Base-by-base conservation (phyloP, 1,140 invertebrate genomes). In the Psilanteris sp. region DNA sequence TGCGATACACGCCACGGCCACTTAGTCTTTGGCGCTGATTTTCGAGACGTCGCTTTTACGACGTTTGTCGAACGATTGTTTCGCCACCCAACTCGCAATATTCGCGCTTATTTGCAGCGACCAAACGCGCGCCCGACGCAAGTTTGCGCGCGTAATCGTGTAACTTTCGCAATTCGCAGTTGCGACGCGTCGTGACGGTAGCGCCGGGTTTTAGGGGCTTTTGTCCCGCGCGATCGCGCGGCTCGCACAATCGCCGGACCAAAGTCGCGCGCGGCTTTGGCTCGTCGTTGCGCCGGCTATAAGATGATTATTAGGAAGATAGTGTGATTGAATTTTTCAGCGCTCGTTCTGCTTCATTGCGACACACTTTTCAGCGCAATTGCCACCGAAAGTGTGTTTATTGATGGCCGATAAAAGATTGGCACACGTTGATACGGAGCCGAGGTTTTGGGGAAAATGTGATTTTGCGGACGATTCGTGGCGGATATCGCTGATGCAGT, bases 1-100 rank as follows among this genome's bases (percentile, higher is more conserved):
- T 10, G 41, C 68, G 29, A 64, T 62, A 55, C 68, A 50, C 48
- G 41, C 67, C 67, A 62, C 46, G 37, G 57, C 48, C 57, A 72
- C 68, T 72, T 64, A 48, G 24, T 37, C 55, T 55, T 72, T 72
- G 39, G 37, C 46, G 44, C 39, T 37, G 54, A 52, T 68, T 54
- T 59, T 52, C 34, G 39, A 31, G 41, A 37, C 48, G 43, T 14
- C 22, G 57, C 43, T 27, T 48, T 62, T 48, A 48, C 43, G 48
- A 44, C 50, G n/a, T 54, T 32, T 41, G 41, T 48, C 41, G 43
- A 41, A 46, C 57, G 57, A 62, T 62, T 32, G 46, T 52, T 52
- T 48, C 41, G 34, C 18, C 44, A 10, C 2, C 16, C 18, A 11
- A 11, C 29, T 32, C 16, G 44, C 44, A 46, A 46, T 46, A 31